Evolutionary conservation across 1,140 invertebrate species (phyloP).

Genomic region (Carcinoscorpius rotundicauda): DNA sequence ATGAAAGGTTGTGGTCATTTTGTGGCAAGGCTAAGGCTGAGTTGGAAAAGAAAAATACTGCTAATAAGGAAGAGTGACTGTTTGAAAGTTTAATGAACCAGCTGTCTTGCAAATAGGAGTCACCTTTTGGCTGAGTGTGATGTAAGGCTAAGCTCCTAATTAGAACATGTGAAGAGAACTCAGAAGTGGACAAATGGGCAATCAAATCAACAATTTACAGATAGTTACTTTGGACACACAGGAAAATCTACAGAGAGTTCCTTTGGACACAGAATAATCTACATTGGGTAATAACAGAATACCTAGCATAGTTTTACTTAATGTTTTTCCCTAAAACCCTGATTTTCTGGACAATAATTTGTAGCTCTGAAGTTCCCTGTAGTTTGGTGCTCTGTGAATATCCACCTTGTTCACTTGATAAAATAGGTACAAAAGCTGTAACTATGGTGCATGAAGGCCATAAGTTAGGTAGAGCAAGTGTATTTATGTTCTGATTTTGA

Average conservation of each 20-base stretch:
- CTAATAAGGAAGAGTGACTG: constrained; percentile 30
- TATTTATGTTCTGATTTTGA: too few relatives aligned
- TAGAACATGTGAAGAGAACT: constrained; percentile 79
- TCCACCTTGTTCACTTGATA: too few relatives aligned
- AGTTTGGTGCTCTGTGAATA: too few relatives aligned
- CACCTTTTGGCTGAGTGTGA: constrained; percentile 83
- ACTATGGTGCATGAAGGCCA: too few relatives aligned
- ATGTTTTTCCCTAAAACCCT: too few relatives aligned
- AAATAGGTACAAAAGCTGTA: too few relatives aligned
- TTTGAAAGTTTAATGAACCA: constrained; percentile 86
- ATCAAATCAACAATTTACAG: constrained; percentile 84
- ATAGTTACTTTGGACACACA: constrained; percentile 72
- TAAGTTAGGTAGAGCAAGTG: too few relatives aligned
- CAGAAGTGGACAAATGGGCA: constrained; percentile 88
- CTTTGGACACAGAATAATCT: constrained; percentile 34
- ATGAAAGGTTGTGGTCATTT: constrained; percentile 4
- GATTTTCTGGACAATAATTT: too few relatives aligned
- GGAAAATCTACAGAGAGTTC: constrained; percentile 78
- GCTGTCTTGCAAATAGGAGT: constrained; percentile 66
- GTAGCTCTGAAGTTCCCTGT: too few relatives aligned
- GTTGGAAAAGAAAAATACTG: constrained; percentile 81
- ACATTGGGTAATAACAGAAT: constrained; percentile 87
- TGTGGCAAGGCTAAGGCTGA: constrained; percentile 51
- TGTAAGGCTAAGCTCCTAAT: constrained; percentile 80
- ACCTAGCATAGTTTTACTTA: constrained; percentile 56